Base-by-base conservation (phyloP, 2,797 vertebrate species). In the Acanthopagrus latus region DNA sequence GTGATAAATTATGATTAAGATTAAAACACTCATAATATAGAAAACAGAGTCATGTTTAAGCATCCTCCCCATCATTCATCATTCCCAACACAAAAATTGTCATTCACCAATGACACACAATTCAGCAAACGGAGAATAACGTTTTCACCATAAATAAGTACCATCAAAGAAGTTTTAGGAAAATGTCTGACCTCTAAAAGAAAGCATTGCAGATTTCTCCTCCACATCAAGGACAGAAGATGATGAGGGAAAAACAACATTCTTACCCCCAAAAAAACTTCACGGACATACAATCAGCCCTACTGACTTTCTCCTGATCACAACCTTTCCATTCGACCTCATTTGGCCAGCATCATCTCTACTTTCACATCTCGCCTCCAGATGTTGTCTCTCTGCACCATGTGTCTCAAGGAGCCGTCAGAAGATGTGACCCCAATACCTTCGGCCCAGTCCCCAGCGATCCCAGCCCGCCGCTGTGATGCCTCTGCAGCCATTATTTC, bases 401-500 rank as follows among this genome's bases (percentile, higher is more conserved):
- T 11, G n/a, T 64, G 59, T 44, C 63, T 82, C 46, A 12, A 72
- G 54, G 64, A 69, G 27, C 63, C 56, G 25, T 72, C 21, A 12
- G 78, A 72, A 68, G 68, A 64, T 64, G 46, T 81, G 85, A 86
- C 88, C 86, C 74, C 74, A 38, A 81, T 73, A 86, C 80, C 70
- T 83, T 78, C 78, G 82, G 78, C 82, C 46, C 5, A 0, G 64
- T 83, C 82, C 78, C 80, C 62, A 27, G 50, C 1, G 66, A 81
- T 78, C 46, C 29, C 14, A 10, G 52, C 43, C 5, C 1, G 43
- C 69, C 16, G 14, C 71, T 21, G 74, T 8, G 71, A 57, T 59
- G 73, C 63, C 57, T 62, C 71, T 38, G 56, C 50, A 14, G 81
- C 78, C 71, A 89, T 92, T 87, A 89, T 86, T 90, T 88, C 81